These are phyloP conservation scores for Cylas formicarius DNA, from an alignment of 1,140 invertebrate genomes.

Conservation along the genomic window DNA sequence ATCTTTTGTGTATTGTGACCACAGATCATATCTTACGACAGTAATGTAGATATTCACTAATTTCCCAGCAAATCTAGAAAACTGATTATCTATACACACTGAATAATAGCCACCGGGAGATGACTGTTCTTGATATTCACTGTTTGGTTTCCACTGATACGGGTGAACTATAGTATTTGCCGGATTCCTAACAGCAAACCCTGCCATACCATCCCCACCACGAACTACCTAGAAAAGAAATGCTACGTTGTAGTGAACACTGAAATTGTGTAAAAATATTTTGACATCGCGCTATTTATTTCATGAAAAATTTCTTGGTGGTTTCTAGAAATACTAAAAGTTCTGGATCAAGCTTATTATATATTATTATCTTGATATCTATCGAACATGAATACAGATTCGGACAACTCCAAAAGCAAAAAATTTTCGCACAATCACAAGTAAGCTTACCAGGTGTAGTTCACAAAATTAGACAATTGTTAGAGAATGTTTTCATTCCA, in stretches of 20 bases:
- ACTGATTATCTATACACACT: conserved; percentile 94
- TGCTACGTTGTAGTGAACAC: too few relatives aligned
- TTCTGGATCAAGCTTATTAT: too few relatives aligned
- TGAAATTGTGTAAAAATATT: too few relatives aligned
- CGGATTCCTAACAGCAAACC: conserved; percentile 83
- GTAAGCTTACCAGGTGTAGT: too few relatives aligned
- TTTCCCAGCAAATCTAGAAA: conserved; percentile 86
- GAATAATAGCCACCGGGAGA: conserved; percentile 79
- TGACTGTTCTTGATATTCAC: conserved; percentile 79
- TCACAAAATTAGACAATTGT: too few relatives aligned
- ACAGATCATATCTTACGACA: conserved; percentile 88
- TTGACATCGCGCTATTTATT: not conserved
- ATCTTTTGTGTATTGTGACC: conserved; percentile 87
- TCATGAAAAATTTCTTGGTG: too few relatives aligned
- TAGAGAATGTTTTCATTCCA: too few relatives aligned
- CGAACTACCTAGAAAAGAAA: conserved; percentile 58
- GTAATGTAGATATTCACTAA: conserved; percentile 90
- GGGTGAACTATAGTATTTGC: conserved; percentile 76
- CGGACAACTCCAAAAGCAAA: too few relatives aligned
- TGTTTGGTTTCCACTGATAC: conserved; percentile 79
- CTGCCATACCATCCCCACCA: conserved; percentile 87
- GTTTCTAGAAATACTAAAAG: too few relatives aligned
- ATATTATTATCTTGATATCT: too few relatives aligned
- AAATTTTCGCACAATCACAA: too few relatives aligned
- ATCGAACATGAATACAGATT: too few relatives aligned